A percentile compares a stretch with the other conserved stretches of the same genome.
Evolutionary conservation across 2,113 vertebrate species (phyloP).

Genomic region (Eurypyga helias): DNA sequence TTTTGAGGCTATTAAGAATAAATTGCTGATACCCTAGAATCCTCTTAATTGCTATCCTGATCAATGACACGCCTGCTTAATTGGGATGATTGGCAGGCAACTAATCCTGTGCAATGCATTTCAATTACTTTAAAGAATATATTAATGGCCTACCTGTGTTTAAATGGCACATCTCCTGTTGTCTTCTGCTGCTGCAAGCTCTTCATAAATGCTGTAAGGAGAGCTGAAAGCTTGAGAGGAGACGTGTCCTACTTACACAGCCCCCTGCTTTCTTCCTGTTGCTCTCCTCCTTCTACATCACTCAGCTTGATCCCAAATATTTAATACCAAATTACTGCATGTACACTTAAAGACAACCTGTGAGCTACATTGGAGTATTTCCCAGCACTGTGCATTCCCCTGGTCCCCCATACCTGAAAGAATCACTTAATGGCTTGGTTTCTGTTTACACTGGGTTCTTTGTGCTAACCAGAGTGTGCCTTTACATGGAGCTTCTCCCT

Average conservation of each 20-base stretch:
- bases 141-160: slow-evolving; percentile 38
- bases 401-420: not conserved
- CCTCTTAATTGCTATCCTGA: slow-evolving; percentile 64
- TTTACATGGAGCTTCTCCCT: not conserved
- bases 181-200: not conserved
- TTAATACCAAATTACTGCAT: not conserved
- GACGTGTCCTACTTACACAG: not conserved
- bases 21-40: slow-evolving; percentile 57
- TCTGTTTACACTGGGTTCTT: not conserved
- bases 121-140: slow-evolving; percentile 43
- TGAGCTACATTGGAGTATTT: not conserved
- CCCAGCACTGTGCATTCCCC: not conserved
- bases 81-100: slow-evolving; percentile 63
- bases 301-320: not conserved
- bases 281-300: not conserved
- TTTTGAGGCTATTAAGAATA: slow-evolving; percentile 38
- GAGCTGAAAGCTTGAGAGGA: not conserved
- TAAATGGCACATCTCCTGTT: slow-evolving; percentile 33
- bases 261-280: not conserved
- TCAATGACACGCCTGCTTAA: slow-evolving; percentile 62
- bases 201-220: not conserved
- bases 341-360: not conserved
- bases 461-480: not conserved
- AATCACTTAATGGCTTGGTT: not conserved
- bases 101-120: slow-evolving; percentile 46